Base-by-base conservation (phyloP, 2,888 invertebrate species). In the Ischnura elegans region DNA sequence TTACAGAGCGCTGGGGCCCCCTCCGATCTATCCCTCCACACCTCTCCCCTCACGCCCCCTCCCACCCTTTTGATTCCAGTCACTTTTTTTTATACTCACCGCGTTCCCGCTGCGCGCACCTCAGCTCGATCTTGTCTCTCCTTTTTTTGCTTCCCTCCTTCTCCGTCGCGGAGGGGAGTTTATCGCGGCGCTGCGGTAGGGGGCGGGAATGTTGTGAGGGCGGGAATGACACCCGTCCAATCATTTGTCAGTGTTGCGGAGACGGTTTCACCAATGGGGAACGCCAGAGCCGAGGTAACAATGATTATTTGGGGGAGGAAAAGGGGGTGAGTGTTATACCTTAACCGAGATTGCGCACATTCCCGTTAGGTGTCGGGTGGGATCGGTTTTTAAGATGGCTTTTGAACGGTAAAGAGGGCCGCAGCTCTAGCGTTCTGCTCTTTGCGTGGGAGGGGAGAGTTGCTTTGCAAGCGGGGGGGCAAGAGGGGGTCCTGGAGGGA, bases 361-460 rank as follows among this genome's bases (percentile, higher is more conserved):
- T 90, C 90, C 90, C 90, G 90, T 90, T 90, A 90, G 90, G 90
- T 90, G 90, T 90, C 90, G 43, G 90, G 2, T 21, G 43, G 90
- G 43, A 61, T 90, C 90, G 51, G 90, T 90, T 51, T 51, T 51
- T 51, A 36, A 76, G 76, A 76, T 76, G 76, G 76, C 76, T 76
- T 76, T 36, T 76, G 76, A 76, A 76, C 76, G 76, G 76, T 76
- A 76, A 76, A 76, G n/a, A 51, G 29, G 25, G 76, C 36, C 19
- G 51, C 51, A 13, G 16, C 51, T 51, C 51, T 10, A 2, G 13
- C 51, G 16, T 51, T 10, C 76, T 13, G 29, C 36, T 29, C 16
- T 61, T 76, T 36, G 36, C 76, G 76, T 76, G 76, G 76, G 36
- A 76, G 76, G 76, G 76, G 76, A 13, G 36, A 19, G 51, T 51